Evolutionary conservation across 2,797 vertebrate genomes (phyloP).

Genomic region (Borostomias antarcticus): DNA sequence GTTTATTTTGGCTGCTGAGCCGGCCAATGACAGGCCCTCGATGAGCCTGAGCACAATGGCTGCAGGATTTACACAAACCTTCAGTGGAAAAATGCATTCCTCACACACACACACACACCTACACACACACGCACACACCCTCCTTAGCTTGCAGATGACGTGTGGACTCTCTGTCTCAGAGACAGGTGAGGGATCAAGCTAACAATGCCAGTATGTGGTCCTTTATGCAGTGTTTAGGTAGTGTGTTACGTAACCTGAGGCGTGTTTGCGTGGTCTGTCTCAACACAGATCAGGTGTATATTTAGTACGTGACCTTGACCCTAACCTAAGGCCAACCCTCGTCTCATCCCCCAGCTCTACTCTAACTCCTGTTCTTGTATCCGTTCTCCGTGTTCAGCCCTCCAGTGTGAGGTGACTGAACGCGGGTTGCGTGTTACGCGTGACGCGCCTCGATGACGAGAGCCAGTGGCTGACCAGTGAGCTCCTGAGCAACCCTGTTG

Average conservation of each 20-base stretch:
- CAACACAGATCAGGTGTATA: constrained; percentile 29
- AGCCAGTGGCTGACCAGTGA: background rate
- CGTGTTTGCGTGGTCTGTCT: constrained; percentile 33
- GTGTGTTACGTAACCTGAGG: constrained; percentile 49
- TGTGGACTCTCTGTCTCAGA: constrained; percentile 25
- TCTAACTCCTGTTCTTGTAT: constrained; percentile 15
- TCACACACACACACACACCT: constrained; percentile 30
- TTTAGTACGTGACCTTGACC: constrained; percentile 41
- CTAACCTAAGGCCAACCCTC: background rate
- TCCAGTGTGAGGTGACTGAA: background rate
- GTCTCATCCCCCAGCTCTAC: constrained; percentile 1
- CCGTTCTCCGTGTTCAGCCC: constrained; percentile 16
- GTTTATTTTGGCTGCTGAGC: constrained; percentile 43
- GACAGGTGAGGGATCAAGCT: constrained; percentile 43
- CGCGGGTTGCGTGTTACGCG: background rate
- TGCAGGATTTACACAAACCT: constrained; percentile 23
- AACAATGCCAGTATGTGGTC: constrained; percentile 33
- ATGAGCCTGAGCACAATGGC: constrained; percentile 21
- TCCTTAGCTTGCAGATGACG: constrained; percentile 8
- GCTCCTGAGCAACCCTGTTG: background rate
- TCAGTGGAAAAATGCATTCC: constrained; percentile 58
- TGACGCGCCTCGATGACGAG: background rate
- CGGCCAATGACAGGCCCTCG: constrained; percentile 20
- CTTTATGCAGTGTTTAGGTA: constrained; percentile 58
- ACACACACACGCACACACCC: constrained; percentile 8